Base-by-base conservation (phyloP, 2,888 invertebrate genomes). In the Aphrophora alni region DNA sequence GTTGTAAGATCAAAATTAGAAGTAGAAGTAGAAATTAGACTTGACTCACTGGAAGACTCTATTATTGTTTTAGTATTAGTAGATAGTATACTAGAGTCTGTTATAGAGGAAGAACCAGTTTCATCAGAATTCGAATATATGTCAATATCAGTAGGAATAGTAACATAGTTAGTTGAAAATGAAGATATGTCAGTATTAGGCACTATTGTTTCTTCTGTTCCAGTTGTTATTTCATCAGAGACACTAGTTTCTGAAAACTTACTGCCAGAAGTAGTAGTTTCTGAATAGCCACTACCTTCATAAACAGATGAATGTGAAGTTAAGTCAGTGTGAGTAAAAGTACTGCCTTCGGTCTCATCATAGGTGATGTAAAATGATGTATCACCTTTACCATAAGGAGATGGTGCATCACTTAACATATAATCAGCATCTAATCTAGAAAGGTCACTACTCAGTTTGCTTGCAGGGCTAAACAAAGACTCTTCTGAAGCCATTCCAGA, bases 201-300 rank as follows among this genome's bases (percentile, higher is more conserved):
- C n/a, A n/a, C n/a, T 33, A 44, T 21, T n/a, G 75, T 25, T 75
- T 44, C 44, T 12, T 14, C 44, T 12, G 17, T 59, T 21, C 4
- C 21, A 59, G 21, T 21, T 3, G 21, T 59, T 3, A 10, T 51
- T 51, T 75, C 51, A 51, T 12, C 25, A 51, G 26, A 21, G 10
- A 25, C 8, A 44, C 17, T 26, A 25, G 4, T 12, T 26, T 5
- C n/a, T n/a, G 44, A 74, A 8, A 27, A 28, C 27, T 12, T 21
- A 73, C 10, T n/a, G 7, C 7, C n/a, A 4, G 59, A 10, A 25
- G 38, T n/a, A 75, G n/a, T 38, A 25, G 26, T 26, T n/a, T 59
- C 69, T 69, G 24, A 80, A 33, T 79, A 71, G 51, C 74, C 78
- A 74, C 78, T 79, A 7, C 78, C 78, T 74, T 80, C 75, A 44